Percentiles rank a stretch among this genome's conserved stretches.
phyloP scores from a whole-genome alignment of 2,113 vertebrate species.

The Entelurus aequoreus region DNA sequence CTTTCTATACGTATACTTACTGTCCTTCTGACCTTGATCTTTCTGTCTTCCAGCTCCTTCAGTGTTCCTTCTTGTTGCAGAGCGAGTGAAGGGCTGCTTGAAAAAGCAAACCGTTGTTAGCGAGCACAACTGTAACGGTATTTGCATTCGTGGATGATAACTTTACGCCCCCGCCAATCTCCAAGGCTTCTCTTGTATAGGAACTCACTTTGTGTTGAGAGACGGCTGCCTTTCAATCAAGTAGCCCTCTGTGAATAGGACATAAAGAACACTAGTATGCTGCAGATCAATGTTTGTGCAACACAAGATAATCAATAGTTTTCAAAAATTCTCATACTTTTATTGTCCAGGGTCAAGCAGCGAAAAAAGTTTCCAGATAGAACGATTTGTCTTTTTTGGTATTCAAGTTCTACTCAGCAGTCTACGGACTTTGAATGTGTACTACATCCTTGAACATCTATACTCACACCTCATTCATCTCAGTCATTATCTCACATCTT shows the following conservation, averaged over 20 bases:
- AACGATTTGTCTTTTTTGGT: too few species aligned
- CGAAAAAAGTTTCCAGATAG: neutral
- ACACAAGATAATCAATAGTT: neutral
- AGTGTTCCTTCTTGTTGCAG: neutral
- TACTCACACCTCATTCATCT: too few species aligned
- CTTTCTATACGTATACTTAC: too few species aligned
- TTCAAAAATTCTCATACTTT: neutral
- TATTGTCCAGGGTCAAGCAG: neutral
- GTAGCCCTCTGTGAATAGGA: neutral
- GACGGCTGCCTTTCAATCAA: neutral
- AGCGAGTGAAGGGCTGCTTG: neutral
- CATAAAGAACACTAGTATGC: neutral
- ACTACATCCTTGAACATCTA: too few species aligned
- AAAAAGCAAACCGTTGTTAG: neutral
- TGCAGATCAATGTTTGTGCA: neutral
- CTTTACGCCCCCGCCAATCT: slow-evolving; percentile 8
- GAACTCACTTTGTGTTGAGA: neutral
- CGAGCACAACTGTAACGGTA: neutral
- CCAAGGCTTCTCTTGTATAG: slow-evolving; percentile 1
- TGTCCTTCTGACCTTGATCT: neutral
- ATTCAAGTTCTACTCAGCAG: too few species aligned
- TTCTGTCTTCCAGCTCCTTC: neutral
- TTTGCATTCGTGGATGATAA: neutral
- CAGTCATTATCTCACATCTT: too few species aligned
- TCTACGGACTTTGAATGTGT: too few species aligned